Base-by-base conservation (phyloP, 2,888 invertebrate genomes). In the Tetheella fluctuosa region DNA sequence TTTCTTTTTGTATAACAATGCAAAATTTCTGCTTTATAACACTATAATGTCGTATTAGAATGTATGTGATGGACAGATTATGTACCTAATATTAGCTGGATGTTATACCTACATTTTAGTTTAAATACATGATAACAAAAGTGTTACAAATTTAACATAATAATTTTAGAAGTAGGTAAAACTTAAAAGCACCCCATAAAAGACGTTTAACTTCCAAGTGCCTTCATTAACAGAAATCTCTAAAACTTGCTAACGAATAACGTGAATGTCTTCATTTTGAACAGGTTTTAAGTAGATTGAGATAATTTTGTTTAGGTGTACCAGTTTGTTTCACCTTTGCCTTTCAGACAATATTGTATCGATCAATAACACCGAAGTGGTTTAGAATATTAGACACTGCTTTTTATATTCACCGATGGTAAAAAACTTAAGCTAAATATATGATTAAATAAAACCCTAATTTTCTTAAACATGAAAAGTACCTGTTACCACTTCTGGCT, bases 251-350 rank as follows among this genome's bases (percentile, higher is more conserved):
- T 48, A 52, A 58, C 57, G 48, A 61, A 59, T 57, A 30, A n/a
- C 63, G 48, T 48, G 42, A 64, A 68, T 62, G 69, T 68, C 70
- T 74, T 74, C 61, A 74, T 77, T 72, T 65, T 56, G 69, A 79
- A 74, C 73, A 56, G 70, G 75, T 75, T 79, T 69, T 67, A 72
- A 76, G 73, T 72, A 72, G 72, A 68, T 72, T 77, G 73, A 70
- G 10, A 20, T 48, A 17, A 76, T 74, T 79, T 74, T 70, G 70
- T 73, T 69, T 69, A 64, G 67, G 69, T 69, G 65, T 66, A 66
- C 70, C 72, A 71, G 76, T 77, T 77, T 59, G 59, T 42, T 20
- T 17, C 42, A 48, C 42, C 20, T 48, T 48, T 48, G 10, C 65
- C 63, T 70, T 68, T 68, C 73, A 42, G 10, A 48, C 10, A 48